Evolutionary conservation across 2,888 invertebrate genomes (phyloP).

Genomic region (Lochmaea crataegi): DNA sequence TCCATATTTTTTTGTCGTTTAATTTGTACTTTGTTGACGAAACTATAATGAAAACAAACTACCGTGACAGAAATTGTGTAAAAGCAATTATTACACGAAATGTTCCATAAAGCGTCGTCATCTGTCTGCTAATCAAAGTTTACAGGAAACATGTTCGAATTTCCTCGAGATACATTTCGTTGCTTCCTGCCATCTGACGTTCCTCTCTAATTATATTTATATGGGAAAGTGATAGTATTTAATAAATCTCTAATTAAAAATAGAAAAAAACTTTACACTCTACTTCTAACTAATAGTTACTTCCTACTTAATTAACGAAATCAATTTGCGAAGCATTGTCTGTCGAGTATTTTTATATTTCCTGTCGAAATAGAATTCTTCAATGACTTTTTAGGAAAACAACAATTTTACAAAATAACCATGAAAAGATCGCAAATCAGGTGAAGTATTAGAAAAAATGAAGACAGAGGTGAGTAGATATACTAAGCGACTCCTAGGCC

Average conservation of each 20-base stretch:
- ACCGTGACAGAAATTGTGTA: not conserved
- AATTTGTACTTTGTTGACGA: not conserved
- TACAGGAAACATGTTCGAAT: not conserved
- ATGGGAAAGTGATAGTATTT: not conserved
- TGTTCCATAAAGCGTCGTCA: not conserved
- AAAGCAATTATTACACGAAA: not conserved
- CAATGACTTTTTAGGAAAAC: too few species aligned
- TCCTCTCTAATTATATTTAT: conserved; percentile 2
- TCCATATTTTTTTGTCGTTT: too few species aligned
- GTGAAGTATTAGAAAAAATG: too few species aligned
- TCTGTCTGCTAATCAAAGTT: conserved; percentile 7
- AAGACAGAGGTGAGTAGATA: too few species aligned
- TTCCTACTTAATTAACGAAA: not conserved
- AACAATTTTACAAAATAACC: too few species aligned
- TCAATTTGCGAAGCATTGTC: not conserved
- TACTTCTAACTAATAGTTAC: not conserved
- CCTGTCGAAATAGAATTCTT: not conserved
- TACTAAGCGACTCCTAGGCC: too few species aligned
- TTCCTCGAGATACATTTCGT: not conserved
- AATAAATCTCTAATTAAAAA: not conserved
- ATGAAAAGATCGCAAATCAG: too few species aligned
- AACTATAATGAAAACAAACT: not conserved
- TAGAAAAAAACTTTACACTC: not conserved
- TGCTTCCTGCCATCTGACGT: not conserved
- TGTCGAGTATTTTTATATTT: not conserved